Evolutionary conservation across 2,888 invertebrate species (phyloP).

Genomic region (Dryadula phaetusa): DNA sequence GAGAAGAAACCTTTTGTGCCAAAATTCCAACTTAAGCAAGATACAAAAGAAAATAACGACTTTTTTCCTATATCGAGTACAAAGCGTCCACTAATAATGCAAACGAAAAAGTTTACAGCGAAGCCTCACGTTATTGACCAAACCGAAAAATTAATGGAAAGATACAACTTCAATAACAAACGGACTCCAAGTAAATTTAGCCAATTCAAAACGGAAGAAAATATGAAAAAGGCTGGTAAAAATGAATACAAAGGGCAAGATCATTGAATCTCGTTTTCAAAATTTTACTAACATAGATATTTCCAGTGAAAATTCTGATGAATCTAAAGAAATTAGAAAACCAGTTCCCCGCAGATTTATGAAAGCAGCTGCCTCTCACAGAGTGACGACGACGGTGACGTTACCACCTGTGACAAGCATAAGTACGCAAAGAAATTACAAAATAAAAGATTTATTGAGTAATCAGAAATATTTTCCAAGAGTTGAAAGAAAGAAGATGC

Average conservation of each 20-base stretch:
- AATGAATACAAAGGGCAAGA: background rate
- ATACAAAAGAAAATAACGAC: background rate
- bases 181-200: background rate
- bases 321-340: background rate
- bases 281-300: slow-evolving; percentile 1
- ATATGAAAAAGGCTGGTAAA: background rate
- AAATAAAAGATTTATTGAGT: slow-evolving; percentile 22
- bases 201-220: background rate
- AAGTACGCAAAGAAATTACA: background rate
- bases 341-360: background rate
- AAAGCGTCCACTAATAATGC: slow-evolving; percentile 12
- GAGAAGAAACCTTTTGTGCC: background rate
- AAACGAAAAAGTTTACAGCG: slow-evolving; percentile 12
- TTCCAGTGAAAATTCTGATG: slow-evolving; percentile 8
- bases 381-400: background rate
- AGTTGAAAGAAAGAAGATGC: slow-evolving; percentile 13
- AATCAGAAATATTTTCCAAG: slow-evolving; percentile 5
- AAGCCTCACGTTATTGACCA: slow-evolving; percentile 8
- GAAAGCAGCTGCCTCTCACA: slow-evolving; percentile 16
- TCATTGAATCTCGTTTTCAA: background rate
- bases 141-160: background rate
- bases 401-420: background rate
- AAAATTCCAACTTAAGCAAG: background rate
- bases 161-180: background rate
- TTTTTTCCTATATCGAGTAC: background rate